Percentiles rank a stretch among this genome's conserved stretches.
Evolutionary conservation across 2,797 vertebrate species (phyloP).

Genomic region (Epinephelus malabaricus): DNA sequence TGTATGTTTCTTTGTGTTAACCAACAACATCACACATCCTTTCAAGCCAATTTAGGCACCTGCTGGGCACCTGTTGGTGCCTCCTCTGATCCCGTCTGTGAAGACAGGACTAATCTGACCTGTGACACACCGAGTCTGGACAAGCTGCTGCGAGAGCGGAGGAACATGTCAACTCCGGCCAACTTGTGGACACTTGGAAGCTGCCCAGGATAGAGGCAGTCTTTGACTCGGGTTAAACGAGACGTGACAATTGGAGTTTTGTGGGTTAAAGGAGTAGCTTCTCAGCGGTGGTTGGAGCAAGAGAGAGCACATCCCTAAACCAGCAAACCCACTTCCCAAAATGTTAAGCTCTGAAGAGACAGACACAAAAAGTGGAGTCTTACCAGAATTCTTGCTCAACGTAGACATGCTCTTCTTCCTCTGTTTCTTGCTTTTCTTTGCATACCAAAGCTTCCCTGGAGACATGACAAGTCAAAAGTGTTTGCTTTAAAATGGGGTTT

Average conservation of each 20-base stretch:
- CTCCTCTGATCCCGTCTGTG: conserved; percentile 66
- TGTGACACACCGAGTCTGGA: conserved; percentile 67
- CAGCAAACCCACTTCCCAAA: conserved; percentile 9
- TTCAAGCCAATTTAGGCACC: conserved; percentile 71
- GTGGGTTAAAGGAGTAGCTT: conserved; percentile 11
- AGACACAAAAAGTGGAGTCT: conserved; percentile 44
- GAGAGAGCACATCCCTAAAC: conserved; percentile 6
- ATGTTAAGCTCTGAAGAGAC: background rate
- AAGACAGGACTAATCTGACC: conserved; percentile 75
- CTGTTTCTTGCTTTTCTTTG: conserved; percentile 95
- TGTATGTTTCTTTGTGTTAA: conserved; percentile 27
- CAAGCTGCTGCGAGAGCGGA: conserved; percentile 57
- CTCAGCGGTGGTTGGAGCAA: background rate
- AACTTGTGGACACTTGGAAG: conserved; percentile 41
- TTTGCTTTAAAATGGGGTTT: conserved; percentile 1
- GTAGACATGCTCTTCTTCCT: conserved; percentile 91
- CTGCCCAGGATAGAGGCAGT: background rate
- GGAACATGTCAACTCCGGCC: conserved; percentile 51
- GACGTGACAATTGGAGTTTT: conserved; percentile 18
- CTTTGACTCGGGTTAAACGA: conserved; percentile 38
- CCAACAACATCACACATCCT: conserved; percentile 36
- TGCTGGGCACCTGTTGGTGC: conserved; percentile 65
- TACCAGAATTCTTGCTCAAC: conserved; percentile 91
- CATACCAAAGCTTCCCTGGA: conserved; percentile 94
- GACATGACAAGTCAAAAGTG: conserved; percentile 23